A percentile compares a stretch with the other conserved stretches of the same genome.
Evolutionary conservation across 2,797 vertebrate species (phyloP).

Genomic region (Ibycter americanus): DNA sequence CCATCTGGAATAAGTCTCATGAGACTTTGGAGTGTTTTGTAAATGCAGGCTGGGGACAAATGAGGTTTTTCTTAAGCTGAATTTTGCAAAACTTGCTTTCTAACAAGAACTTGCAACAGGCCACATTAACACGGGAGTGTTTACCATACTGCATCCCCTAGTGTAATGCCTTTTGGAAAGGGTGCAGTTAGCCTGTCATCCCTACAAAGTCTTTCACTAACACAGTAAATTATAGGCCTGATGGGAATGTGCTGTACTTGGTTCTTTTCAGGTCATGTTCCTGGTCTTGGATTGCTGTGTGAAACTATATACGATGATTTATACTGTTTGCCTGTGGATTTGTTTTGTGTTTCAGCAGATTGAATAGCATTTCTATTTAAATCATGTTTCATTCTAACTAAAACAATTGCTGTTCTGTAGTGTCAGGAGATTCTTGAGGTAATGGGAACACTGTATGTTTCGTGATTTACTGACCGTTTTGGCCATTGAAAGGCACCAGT

Average conservation of each 20-base stretch:
- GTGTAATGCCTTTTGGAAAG: constrained; percentile 9
- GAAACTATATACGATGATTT: neutral
- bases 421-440: constrained; percentile 38
- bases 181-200: constrained; percentile 20
- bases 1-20: constrained; percentile 46
- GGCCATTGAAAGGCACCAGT: neutral
- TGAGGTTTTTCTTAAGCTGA: neutral
- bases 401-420: constrained; percentile 20
- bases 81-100: constrained; percentile 30
- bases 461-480: neutral
- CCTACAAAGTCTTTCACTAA: neutral
- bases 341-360: constrained; percentile 1
- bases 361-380: constrained; percentile 50
- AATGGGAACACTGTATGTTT: neutral
- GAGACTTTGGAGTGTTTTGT: constrained; percentile 25
- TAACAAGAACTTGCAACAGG: neutral
- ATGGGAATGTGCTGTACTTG: constrained; percentile 21
- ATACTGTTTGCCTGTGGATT: neutral
- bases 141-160: constrained; percentile 3
- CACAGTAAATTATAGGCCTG: constrained; percentile 17
- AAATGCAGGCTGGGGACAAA: constrained; percentile 49
- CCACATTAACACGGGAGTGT: neutral
- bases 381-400: neutral
- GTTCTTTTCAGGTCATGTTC: constrained; percentile 28
- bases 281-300: neutral